Conservation (phyloP, 2,888 invertebrate genomes). For the Scaptomyza caliginosa region DNA sequence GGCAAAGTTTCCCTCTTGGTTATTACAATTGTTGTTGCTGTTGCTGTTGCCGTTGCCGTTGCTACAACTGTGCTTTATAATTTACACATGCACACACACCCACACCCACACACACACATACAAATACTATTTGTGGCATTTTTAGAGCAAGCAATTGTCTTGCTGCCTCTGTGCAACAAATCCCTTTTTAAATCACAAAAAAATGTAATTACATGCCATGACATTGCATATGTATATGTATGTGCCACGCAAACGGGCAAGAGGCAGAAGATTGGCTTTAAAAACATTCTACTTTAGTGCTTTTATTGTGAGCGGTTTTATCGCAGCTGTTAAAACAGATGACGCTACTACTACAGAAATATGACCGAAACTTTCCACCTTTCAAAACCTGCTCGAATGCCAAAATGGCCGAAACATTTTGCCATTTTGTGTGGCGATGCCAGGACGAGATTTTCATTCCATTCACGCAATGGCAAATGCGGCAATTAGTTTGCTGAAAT, state of each 20-base stretch:
- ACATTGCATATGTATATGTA: slow-evolving; percentile 28
- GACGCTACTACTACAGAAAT: slow-evolving; percentile 41
- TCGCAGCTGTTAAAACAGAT: slow-evolving; percentile 74
- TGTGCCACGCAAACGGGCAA: neutral
- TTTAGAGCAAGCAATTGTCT: slow-evolving; percentile 75
- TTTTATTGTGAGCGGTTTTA: slow-evolving; percentile 61
- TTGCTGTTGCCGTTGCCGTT: too few relatives aligned
- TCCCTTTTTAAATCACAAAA: slow-evolving; percentile 71
- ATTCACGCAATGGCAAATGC: slow-evolving; percentile 30
- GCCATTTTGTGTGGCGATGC: slow-evolving; percentile 28
- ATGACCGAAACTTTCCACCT: slow-evolving; percentile 14
- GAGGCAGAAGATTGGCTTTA: slow-evolving; percentile 43
- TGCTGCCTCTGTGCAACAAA: slow-evolving; percentile 39
- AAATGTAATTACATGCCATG: slow-evolving; percentile 72
- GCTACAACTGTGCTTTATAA: slow-evolving; percentile 53
- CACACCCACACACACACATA: slow-evolving; percentile 27
- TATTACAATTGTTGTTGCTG: slow-evolving; percentile 46
- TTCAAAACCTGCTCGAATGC: neutral
- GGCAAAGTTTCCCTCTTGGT: slow-evolving; percentile 61
- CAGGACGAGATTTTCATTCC: slow-evolving; percentile 21
- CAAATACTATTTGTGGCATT: slow-evolving; percentile 77
- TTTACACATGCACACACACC: slow-evolving; percentile 40
- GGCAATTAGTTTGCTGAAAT: slow-evolving; percentile 55
- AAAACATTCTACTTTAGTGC: slow-evolving; percentile 51
- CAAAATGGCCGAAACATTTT: slow-evolving; percentile 24